Conservation (phyloP, 2,888 invertebrate genomes). For the Coelopa pilipes region DNA sequence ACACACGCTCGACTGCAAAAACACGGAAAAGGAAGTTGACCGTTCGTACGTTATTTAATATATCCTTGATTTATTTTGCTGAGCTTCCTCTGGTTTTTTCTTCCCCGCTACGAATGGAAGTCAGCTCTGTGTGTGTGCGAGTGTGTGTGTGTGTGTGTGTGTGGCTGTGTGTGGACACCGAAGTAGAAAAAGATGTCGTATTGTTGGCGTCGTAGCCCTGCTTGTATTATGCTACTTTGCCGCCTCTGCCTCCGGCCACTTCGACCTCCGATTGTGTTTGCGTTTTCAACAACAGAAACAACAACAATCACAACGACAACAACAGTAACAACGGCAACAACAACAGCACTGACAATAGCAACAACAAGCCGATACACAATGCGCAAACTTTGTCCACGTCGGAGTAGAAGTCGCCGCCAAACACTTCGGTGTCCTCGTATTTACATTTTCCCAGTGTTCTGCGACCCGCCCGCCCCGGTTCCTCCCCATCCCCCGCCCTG, state of each 20-base stretch:
- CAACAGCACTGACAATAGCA: no score
- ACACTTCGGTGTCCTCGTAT: background rate
- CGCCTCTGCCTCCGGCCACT: no score
- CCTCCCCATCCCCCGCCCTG: background rate
- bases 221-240: conserved; percentile 18
- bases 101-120: conserved; percentile 7
- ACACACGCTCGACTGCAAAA: conserved; percentile 4
- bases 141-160: conserved; percentile 22
- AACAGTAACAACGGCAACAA: background rate
- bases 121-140: conserved; percentile 35
- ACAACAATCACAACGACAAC: background rate
- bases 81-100: conserved; percentile 52
- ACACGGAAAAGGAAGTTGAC: conserved; percentile 58
- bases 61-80: conserved; percentile 60
- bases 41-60: conserved; percentile 57
- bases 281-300: background rate
- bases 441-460: background rate
- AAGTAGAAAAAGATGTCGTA: conserved; percentile 41
- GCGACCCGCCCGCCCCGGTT: background rate
- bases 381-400: conserved; percentile 9
- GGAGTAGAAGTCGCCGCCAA: conserved; percentile 5
- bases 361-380: no score
- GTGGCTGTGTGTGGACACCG: conserved; percentile 27
- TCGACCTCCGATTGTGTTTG: background rate
- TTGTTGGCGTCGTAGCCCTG: conserved; percentile 41